Percentiles rank a stretch among this genome's conserved stretches.
Conservation (phyloP, 64 coral and sea anemone species). For the Stichodactyla mertensii region DNA sequence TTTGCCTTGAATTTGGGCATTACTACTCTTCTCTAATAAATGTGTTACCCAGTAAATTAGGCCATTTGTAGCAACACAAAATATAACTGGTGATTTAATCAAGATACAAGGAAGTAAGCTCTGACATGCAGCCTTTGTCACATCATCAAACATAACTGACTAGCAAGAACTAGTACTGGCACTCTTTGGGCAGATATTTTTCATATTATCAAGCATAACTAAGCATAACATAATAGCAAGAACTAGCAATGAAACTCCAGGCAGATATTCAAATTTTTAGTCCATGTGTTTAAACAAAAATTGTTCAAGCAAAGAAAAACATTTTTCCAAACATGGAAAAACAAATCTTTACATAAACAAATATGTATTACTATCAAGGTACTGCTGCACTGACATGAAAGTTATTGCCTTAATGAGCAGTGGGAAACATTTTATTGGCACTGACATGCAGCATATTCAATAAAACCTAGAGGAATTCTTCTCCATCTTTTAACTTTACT, state of each 20-base stretch:
- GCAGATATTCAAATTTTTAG: neutral
- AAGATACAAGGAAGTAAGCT: neutral
- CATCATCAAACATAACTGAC: neutral
- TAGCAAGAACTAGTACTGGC: neutral
- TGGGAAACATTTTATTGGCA: too few relatives aligned
- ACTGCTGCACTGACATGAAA: too few relatives aligned
- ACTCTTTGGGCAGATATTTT: neutral
- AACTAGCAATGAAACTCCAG: neutral
- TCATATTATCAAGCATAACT: too few relatives aligned
- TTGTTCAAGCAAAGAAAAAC: neutral
- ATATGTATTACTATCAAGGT: too few relatives aligned
- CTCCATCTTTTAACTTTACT: too few relatives aligned
- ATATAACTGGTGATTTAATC: constrained; percentile 51
- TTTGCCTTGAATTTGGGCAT: constrained; percentile 30
- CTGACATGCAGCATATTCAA: too few relatives aligned
- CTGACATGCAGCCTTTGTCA: neutral
- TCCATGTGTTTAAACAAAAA: neutral
- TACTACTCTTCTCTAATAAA: constrained; percentile 59
- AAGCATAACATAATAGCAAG: neutral
- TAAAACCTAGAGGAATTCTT: too few relatives aligned
- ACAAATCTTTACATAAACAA: too few relatives aligned
- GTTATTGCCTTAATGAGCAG: too few relatives aligned
- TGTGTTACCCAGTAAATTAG: constrained; percentile 66
- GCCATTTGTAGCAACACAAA: constrained; percentile 72
- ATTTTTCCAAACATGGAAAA: neutral